Evolutionary conservation across 1,140 invertebrate species (phyloP).

Genomic region (Drosophila burlai): DNA sequence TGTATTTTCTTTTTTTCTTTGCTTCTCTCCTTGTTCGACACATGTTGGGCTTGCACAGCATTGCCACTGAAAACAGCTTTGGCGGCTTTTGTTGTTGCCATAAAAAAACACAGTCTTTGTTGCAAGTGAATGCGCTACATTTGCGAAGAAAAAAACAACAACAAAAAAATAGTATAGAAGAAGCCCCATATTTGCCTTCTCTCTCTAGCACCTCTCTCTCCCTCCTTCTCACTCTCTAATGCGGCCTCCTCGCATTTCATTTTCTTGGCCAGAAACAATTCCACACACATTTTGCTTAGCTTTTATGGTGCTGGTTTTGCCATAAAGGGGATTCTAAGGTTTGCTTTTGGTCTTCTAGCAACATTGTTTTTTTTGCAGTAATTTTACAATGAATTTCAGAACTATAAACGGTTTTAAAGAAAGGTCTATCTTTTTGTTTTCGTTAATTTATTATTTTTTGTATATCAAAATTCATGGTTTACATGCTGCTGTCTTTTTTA

Average conservation of each 20-base stretch:
- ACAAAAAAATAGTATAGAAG: constrained; percentile 3
- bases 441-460: too few species aligned
- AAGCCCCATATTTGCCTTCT: constrained; percentile 2
- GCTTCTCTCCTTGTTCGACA: constrained; percentile 26
- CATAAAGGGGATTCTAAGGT: constrained; percentile 9
- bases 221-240: constrained; percentile 11
- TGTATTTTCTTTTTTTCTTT: constrained; percentile 1
- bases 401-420: not conserved
- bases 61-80: constrained; percentile 52
- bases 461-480: too few species aligned
- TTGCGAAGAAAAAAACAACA: constrained; percentile 47
- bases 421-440: not conserved
- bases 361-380: not conserved
- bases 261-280: constrained; percentile 61
- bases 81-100: constrained; percentile 52
- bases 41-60: constrained; percentile 37
- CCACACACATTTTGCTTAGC: constrained; percentile 51
- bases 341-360: not conserved
- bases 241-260: constrained; percentile 51
- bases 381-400: not conserved
- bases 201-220: not conserved
- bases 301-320: constrained; percentile 12
- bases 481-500: too few species aligned
- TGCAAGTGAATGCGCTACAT: constrained; percentile 73
- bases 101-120: constrained; percentile 55